Base-by-base conservation (phyloP, 1,140 invertebrate genomes). In the Drosophila eugracilis region DNA sequence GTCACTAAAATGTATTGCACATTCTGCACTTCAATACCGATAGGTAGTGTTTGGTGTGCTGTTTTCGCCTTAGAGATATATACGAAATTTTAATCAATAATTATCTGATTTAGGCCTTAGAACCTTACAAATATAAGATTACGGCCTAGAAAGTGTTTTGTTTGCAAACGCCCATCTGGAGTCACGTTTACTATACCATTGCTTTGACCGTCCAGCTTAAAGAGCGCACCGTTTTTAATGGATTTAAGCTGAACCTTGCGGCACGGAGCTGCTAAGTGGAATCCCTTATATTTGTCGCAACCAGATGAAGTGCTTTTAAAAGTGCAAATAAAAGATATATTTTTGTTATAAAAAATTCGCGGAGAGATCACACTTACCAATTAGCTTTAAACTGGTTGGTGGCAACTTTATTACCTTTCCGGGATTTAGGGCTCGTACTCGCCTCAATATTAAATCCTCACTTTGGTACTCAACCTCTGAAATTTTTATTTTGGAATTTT, bases 241-340 rank as follows among this genome's bases (percentile, higher is more conserved):
- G 95, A 95, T 83, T 93, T 93, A 17, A 97, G 78, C 80, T 94
- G 93, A 30, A 95, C 91, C 9, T 93, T 92, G 24, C 95, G 95
- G 84, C 95, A 94, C 15, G 95, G 95, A 3, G 95, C 94, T 91
- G 96, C 94, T 28, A 96, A 72, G 94, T 90, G n/a, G 93, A 91
- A 57, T 92, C 91, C 34, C 91, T 92, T 45, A 70, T 78, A 55
- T 92, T 90, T 9, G 95, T 94, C 74, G 92, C 91, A n/a, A 93
- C 90, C 37, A 97, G 78, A 49, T 90, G 91, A 37, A 96, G 90
- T 48, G 94, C 93, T 77, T 96, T 94, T 86, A 96, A 96, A 37
- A 96, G 94, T 90, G 94, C 92, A 37, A 80, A 58, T 58, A 62
- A 73, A 32, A 42, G 53, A 54, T 81, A 75, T 9, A 75, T 63